These are phyloP conservation scores for Zenarchopterus dispar DNA, from an alignment of 2,797 vertebrate species.

Conservation along the genomic window DNA sequence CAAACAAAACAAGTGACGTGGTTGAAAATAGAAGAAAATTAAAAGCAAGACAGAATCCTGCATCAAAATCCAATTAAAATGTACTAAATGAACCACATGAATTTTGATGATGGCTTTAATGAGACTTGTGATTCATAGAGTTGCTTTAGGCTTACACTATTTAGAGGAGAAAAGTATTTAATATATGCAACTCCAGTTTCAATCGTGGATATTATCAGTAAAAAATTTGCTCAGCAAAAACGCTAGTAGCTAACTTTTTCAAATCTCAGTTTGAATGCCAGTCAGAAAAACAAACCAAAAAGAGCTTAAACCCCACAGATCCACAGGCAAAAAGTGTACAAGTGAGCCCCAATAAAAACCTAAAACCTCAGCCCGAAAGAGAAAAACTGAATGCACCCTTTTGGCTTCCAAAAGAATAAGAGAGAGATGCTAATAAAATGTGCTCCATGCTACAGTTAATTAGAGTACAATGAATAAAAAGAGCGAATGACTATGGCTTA, in stretches of 20 bases:
- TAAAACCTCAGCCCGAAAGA: no score
- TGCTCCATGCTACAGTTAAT: no score
- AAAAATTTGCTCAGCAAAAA: conserved; percentile 2
- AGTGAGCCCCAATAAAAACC: no score
- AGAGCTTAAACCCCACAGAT: no score
- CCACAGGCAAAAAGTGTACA: no score
- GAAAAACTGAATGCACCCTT: no score
- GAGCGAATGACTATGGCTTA: no score
- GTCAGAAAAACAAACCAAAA: no score
- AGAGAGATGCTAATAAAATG: neutral
- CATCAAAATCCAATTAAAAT: conserved; percentile 54
- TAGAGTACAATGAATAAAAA: neutral
- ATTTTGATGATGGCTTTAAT: conserved; percentile 56
- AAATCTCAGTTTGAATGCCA: no score
- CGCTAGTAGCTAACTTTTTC: neutral
- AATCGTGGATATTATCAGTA: conserved; percentile 7
- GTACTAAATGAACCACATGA: conserved; percentile 45
- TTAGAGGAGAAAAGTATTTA: conserved; percentile 22
- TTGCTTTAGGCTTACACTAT: conserved; percentile 49
- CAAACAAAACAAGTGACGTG: no score
- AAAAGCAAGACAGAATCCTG: conserved; percentile 18
- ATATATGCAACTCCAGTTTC: conserved; percentile 21
- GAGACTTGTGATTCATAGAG: conserved; percentile 44
- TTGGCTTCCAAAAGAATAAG: neutral
- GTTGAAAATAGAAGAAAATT: no score